Conservation (phyloP, 2,113 vertebrate species). For the Pelobates fuscus region DNA sequence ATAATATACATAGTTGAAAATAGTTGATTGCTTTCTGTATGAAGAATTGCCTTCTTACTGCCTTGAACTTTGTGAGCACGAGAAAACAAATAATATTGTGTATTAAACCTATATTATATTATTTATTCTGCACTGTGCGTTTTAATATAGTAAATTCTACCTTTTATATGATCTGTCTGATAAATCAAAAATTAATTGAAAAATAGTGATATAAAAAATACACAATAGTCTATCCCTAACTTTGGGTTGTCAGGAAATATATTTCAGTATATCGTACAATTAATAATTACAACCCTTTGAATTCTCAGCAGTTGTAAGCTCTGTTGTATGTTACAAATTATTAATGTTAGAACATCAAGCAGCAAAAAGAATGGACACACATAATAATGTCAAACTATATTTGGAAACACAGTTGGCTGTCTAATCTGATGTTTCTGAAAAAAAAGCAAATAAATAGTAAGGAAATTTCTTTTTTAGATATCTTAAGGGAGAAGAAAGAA, state of each 20-base stretch:
- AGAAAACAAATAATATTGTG: no score
- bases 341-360: constrained; percentile 20
- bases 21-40: no score
- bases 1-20: no score
- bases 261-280: constrained; percentile 17
- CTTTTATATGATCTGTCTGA: background rate
- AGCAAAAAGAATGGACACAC: constrained; percentile 12
- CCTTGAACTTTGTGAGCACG: no score
- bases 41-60: no score
- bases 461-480: no score
- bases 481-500: no score
- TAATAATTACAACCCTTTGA: constrained; percentile 21
- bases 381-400: background rate
- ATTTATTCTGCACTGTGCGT: background rate
- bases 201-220: no score
- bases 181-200: no score
- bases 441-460: background rate
- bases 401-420: background rate
- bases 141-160: background rate
- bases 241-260: background rate
- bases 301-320: constrained; percentile 13
- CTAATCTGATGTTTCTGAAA: background rate
- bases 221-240: background rate
- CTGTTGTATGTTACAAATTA: constrained; percentile 17
- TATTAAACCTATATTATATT: no score